These are phyloP conservation scores for Lithophane socia DNA, from an alignment of 2,888 invertebrate species.

Conservation along the genomic window DNA sequence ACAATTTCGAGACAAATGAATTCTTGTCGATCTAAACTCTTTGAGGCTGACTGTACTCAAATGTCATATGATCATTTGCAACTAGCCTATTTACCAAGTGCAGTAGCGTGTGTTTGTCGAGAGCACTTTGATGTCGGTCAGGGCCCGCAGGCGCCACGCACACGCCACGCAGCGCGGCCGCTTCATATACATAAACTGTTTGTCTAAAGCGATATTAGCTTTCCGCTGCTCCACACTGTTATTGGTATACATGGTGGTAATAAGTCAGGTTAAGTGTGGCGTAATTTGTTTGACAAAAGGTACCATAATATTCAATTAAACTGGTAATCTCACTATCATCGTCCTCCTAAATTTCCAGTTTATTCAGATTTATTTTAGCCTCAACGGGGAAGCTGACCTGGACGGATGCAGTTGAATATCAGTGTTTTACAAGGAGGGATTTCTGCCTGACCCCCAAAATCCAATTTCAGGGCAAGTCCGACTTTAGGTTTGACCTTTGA, in stretches of 20 bases:
- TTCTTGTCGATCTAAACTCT: neutral
- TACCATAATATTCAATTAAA: slow-evolving; percentile 14
- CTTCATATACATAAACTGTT: slow-evolving; percentile 80
- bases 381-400: too few relatives aligned
- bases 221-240: slow-evolving; percentile 67
- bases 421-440: neutral
- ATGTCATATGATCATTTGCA: slow-evolving; percentile 47
- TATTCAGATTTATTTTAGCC: neutral
- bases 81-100: slow-evolving; percentile 65
- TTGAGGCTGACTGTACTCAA: slow-evolving; percentile 3
- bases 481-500: neutral
- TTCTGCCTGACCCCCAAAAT: neutral
- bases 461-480: neutral
- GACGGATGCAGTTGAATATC: neutral
- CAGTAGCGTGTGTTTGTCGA: slow-evolving; percentile 69
- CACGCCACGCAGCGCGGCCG: slow-evolving; percentile 64
- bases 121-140: slow-evolving; percentile 79
- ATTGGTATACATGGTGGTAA: slow-evolving; percentile 65
- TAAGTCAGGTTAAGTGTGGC: slow-evolving; percentile 12
- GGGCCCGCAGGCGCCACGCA: slow-evolving; percentile 74
- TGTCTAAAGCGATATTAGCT: slow-evolving; percentile 81
- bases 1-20: neutral
- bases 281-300: slow-evolving; percentile 11
- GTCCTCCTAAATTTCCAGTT: neutral
- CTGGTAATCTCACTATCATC: neutral